phyloP scores from a whole-genome alignment of 1,140 invertebrate genomes.

The Theocolax elegans region DNA sequence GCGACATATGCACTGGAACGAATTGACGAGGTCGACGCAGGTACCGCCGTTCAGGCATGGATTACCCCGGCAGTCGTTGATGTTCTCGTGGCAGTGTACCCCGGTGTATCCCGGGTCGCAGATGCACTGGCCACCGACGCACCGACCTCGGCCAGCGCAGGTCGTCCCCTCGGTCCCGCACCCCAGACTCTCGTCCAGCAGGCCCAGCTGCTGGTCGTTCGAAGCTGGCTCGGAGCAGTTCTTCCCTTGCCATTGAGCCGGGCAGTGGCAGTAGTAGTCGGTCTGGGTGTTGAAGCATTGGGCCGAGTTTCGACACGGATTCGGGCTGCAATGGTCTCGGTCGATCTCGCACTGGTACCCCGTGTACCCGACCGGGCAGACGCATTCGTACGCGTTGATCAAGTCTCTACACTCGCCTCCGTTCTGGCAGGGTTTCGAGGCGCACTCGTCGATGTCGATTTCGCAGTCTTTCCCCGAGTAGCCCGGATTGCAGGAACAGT shows the following conservation, averaged over 20 bases:
- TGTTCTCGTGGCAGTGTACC: conserved; percentile 79
- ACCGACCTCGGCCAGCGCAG: conserved; percentile 85
- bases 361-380: conserved; percentile 85
- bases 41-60: conserved; percentile 81
- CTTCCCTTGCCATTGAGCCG: conserved; percentile 86
- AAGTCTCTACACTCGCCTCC: conserved; percentile 86
- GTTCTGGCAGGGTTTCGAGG: conserved; percentile 83
- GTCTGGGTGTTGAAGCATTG: conserved; percentile 85
- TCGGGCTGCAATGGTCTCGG: conserved; percentile 83
- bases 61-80: conserved; percentile 78
- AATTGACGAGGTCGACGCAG: conserved; percentile 80
- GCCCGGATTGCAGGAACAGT: conserved; percentile 83
- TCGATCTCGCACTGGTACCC: conserved; percentile 85
- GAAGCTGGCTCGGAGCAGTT: conserved; percentile 84
- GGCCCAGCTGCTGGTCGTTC: conserved; percentile 70
- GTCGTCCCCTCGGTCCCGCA: conserved; percentile 66
- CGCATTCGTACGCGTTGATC: conserved; percentile 83
- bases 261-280: conserved; percentile 92
- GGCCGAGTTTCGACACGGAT: conserved; percentile 83
- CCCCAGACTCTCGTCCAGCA: conserved; percentile 58
- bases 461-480: conserved; percentile 81
- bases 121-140: conserved; percentile 76
- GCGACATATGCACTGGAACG: conserved; percentile 82
- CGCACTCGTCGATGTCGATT: conserved; percentile 79
- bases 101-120: conserved; percentile 84